phyloP scores from a whole-genome alignment of 2,888 invertebrate genomes.

The Hydropsyche betteni region DNA sequence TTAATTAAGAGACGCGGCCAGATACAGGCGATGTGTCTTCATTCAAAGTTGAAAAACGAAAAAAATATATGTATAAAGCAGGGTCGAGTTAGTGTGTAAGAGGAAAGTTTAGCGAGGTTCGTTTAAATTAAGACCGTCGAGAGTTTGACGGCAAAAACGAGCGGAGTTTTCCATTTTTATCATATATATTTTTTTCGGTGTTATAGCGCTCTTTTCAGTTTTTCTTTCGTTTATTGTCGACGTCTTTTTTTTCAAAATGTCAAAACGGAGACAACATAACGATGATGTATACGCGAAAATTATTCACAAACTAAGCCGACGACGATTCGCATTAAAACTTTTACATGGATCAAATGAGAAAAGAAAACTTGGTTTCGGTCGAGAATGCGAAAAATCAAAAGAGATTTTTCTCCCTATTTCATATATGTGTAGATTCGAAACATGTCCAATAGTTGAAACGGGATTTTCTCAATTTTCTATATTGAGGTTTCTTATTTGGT shows the following conservation, averaged over 20 bases:
- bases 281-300: background rate
- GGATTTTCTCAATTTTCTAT: too few species aligned
- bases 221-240: background rate
- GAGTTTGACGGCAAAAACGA: background rate
- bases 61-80: too few species aligned
- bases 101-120: constrained; percentile 10
- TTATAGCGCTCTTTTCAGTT: background rate
- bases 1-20: constrained; percentile 40
- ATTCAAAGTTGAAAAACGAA: constrained; percentile 35
- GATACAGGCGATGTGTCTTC: constrained; percentile 41
- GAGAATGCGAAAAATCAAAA: too few species aligned
- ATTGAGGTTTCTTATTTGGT: too few species aligned
- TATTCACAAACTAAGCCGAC: background rate
- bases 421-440: too few species aligned
- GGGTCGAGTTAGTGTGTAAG: too few species aligned
- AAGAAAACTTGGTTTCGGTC: constrained; percentile 15
- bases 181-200: too few species aligned
- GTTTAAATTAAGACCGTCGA: constrained; percentile 18
- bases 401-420: too few species aligned
- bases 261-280: background rate
- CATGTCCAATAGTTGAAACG: too few species aligned
- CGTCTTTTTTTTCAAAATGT: background rate
- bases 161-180: too few species aligned
- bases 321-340: constrained; percentile 27
- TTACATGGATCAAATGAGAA: constrained; percentile 7